Evolutionary conservation across 2,113 vertebrate genomes (phyloP).

Genomic region (Platysteira castanea): DNA sequence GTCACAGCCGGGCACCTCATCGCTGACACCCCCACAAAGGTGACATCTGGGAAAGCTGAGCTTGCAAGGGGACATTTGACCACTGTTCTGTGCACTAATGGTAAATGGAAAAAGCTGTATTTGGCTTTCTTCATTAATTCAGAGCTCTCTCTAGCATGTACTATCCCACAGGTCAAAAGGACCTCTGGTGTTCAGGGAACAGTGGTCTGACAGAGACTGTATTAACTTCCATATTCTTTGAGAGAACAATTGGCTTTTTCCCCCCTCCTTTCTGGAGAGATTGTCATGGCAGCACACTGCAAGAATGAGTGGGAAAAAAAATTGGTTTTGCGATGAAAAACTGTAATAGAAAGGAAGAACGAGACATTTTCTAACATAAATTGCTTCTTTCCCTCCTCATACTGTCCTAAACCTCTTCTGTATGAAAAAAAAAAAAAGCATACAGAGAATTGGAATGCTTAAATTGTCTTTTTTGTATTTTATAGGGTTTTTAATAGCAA

Average conservation of each 20-base stretch:
- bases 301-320: neutral
- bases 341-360: neutral
- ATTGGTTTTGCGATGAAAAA: neutral
- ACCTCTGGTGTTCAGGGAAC: constrained; percentile 8
- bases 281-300: neutral
- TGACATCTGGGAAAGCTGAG: neutral
- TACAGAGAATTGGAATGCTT: neutral
- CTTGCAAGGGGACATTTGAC: neutral
- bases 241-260: neutral
- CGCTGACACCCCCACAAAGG: neutral
- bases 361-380: neutral
- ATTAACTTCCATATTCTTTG: constrained; percentile 14
- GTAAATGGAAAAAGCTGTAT: neutral
- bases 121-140: constrained; percentile 45
- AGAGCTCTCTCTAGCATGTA: neutral
- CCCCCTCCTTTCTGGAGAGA: neutral
- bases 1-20: neutral
- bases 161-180: constrained; percentile 31
- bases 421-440: neutral
- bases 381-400: neutral
- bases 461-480: neutral
- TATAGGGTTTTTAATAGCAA: constrained; percentile 24
- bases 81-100: neutral
- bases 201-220: neutral
- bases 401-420: neutral